Percentiles rank a stretch among this genome's conserved stretches.
Evolutionary conservation across 2,888 invertebrate species (phyloP).

Genomic region (Oconnorella tubifera): DNA sequence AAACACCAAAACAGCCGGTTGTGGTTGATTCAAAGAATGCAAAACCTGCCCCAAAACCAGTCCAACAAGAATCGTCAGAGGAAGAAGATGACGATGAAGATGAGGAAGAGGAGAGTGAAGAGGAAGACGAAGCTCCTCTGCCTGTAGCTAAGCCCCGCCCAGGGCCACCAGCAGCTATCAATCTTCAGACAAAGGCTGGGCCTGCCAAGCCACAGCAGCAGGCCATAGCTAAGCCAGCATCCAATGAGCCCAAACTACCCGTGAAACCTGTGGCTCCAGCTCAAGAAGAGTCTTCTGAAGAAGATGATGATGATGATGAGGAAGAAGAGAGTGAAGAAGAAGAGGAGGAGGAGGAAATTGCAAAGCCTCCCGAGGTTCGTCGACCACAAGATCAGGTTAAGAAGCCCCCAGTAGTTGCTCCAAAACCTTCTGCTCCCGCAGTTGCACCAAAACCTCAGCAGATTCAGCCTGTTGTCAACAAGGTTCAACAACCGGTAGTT

Average conservation of each 20-base stretch:
- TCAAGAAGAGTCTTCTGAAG: constrained; percentile 13
- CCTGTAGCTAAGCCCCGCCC: constrained; percentile 3
- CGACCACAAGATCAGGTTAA: background rate
- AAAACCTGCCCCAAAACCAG: background rate
- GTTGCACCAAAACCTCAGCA: background rate
- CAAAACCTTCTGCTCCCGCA: background rate
- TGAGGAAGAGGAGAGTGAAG: constrained; percentile 1
- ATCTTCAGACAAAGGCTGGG: background rate
- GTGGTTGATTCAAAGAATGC: background rate
- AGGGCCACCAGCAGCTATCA: background rate
- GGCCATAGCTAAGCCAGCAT: background rate
- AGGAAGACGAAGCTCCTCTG: constrained; percentile 1
- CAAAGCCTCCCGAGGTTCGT: background rate
- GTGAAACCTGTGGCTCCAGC: too few relatives aligned
- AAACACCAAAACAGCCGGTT: background rate
- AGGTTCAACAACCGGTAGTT: background rate
- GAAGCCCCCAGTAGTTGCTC: background rate
- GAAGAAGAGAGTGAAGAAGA: constrained; percentile 20
- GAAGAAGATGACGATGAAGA: constrained; percentile 15
- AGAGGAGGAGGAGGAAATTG: constrained; percentile 2
- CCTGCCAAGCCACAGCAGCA: background rate
- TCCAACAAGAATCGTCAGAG: background rate
- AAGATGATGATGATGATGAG: constrained; percentile 10
- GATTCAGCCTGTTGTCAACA: background rate
- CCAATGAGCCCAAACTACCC: too few relatives aligned